phyloP scores from a whole-genome alignment of 1,140 invertebrate species.

The Drosophila ananassae region DNA sequence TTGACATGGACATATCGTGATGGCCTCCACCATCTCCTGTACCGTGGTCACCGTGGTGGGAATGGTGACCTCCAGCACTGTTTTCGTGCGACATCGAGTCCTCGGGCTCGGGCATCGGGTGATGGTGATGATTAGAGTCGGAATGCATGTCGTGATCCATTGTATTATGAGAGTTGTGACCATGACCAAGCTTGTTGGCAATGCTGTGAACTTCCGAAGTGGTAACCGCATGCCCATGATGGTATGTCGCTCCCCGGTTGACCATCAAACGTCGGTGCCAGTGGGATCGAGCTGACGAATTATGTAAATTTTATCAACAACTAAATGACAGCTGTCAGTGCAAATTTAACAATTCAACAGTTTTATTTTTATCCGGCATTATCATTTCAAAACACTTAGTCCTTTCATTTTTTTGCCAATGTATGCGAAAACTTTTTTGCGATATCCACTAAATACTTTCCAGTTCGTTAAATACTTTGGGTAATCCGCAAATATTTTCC shows the following conservation, averaged over 20 bases:
- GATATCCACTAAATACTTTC: not conserved
- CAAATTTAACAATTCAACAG: not conserved
- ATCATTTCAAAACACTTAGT: not conserved
- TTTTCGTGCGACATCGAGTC: not conserved
- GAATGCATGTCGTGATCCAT: not conserved
- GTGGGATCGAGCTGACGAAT: not conserved
- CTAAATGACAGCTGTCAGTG: slow-evolving; percentile 24
- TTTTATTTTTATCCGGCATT: not conserved
- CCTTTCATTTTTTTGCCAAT: not conserved
- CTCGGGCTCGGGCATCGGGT: not conserved
- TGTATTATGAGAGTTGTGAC: not conserved
- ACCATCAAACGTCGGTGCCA: slow-evolving; percentile 13
- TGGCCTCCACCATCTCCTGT: not conserved
- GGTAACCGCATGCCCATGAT: slow-evolving; percentile 7
- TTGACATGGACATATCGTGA: slow-evolving; percentile 40
- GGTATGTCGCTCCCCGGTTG: not conserved
- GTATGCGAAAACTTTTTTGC: no score
- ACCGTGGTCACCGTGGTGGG: not conserved
- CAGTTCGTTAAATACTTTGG: slow-evolving; percentile 2
- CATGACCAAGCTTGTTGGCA: not conserved
- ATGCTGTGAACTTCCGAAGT: not conserved
- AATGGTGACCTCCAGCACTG: slow-evolving; percentile 3
- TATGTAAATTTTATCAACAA: slow-evolving; percentile 6
- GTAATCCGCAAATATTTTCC: not conserved
- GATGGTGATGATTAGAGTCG: not conserved